Evolutionary conservation across 2,797 vertebrate genomes (phyloP).

Genomic region (Crotalus adamanteus): DNA sequence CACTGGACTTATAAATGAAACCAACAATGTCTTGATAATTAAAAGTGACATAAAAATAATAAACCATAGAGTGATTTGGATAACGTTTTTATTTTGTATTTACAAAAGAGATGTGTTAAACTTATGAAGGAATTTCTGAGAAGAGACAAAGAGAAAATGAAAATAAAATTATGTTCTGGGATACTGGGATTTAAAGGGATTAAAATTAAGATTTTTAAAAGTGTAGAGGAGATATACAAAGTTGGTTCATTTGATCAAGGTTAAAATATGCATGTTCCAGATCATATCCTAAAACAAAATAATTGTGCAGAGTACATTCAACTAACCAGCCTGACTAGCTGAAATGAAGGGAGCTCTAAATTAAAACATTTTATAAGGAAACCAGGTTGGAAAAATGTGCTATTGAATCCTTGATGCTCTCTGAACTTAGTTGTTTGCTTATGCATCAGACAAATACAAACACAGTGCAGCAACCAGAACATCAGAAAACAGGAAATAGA

Average conservation of each 20-base stretch:
- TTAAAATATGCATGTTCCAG: background rate
- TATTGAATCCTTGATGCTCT: background rate
- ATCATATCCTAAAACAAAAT: background rate
- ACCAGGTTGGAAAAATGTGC: background rate
- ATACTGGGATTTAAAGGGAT: background rate
- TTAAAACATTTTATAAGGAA: background rate
- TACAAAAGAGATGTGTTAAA: background rate
- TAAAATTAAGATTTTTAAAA: background rate
- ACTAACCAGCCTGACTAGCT: background rate
- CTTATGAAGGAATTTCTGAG: background rate
- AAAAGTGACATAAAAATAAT: background rate
- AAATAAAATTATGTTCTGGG: background rate
- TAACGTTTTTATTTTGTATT: background rate
- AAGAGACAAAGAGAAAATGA: background rate
- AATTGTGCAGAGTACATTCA: background rate
- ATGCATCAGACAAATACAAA: background rate
- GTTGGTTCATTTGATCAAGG: background rate
- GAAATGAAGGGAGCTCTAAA: background rate
- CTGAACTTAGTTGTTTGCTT: background rate
- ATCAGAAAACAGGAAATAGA: background rate
- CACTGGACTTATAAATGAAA: background rate
- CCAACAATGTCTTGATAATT: background rate
- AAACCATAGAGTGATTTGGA: background rate
- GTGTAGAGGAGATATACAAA: background rate
- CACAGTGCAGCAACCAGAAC: background rate